A percentile compares a stretch with the other conserved stretches of the same genome.
Conservation (phyloP, 2,113 vertebrate genomes). For the Dicaeum eximium region DNA sequence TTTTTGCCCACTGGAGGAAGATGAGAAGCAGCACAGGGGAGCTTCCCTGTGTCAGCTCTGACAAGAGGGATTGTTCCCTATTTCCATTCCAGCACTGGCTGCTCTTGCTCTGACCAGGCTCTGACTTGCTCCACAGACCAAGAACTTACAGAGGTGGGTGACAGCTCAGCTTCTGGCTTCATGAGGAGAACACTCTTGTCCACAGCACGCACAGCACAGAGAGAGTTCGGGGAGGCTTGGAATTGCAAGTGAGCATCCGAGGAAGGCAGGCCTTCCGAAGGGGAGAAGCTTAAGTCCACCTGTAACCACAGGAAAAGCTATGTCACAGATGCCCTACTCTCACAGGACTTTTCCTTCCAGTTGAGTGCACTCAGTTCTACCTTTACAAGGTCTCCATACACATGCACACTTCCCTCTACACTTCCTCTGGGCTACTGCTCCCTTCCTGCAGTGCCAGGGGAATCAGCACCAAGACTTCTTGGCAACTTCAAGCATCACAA, state of each 20-base stretch:
- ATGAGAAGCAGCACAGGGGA: background rate
- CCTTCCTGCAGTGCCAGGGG: background rate
- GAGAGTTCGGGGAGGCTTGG: slow-evolving; percentile 72
- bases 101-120: background rate
- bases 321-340: background rate
- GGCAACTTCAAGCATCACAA: background rate
- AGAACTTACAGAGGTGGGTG: slow-evolving; percentile 59
- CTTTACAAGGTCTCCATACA: background rate
- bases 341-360: background rate
- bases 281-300: slow-evolving; percentile 76
- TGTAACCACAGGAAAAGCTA: slow-evolving; percentile 12
- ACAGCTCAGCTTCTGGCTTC: slow-evolving; percentile 77
- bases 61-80: background rate
- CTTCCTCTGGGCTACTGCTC: background rate
- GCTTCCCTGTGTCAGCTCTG: background rate
- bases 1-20: background rate
- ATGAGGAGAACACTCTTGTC: slow-evolving; percentile 85
- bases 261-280: slow-evolving; percentile 72
- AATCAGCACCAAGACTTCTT: background rate
- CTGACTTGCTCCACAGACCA: background rate
- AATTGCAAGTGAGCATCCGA: slow-evolving; percentile 68
- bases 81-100: background rate
- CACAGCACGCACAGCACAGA: slow-evolving; percentile 83
- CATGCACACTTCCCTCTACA: background rate
- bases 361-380: background rate